These are phyloP conservation scores for Mylabris sibirica DNA, from an alignment of 2,888 invertebrate species.

Conservation along the genomic window DNA sequence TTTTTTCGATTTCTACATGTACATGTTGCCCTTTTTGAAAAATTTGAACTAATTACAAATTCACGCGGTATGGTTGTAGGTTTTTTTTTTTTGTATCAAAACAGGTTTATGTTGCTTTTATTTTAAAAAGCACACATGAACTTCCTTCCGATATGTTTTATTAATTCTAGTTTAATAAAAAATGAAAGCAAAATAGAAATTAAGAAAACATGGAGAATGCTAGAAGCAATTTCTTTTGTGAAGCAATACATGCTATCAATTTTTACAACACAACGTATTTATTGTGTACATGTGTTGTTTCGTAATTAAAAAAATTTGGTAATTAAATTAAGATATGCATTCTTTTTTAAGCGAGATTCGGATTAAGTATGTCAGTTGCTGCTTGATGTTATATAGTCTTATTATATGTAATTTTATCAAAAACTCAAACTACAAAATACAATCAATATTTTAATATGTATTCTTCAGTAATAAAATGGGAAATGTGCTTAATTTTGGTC, in stretches of 20 bases:
- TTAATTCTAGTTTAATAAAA: neutral
- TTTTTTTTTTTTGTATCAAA: conserved; percentile 5
- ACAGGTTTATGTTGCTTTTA: neutral
- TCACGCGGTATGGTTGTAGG: neutral
- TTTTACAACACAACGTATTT: neutral
- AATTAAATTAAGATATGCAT: conserved; percentile 4
- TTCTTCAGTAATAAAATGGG: conserved; percentile 20
- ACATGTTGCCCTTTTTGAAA: conserved; percentile 26
- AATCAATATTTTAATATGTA: conserved; percentile 18
- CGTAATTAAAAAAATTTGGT: neutral
- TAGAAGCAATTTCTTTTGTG: conserved; percentile 12
- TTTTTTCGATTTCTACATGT: conserved; percentile 16
- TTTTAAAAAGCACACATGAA: conserved; percentile 10
- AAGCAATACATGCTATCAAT: conserved; percentile 6
- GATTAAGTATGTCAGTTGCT: conserved; percentile 14
- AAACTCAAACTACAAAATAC: conserved; percentile 14
- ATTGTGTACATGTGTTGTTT: neutral
- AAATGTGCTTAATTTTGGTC: conserved; percentile 13
- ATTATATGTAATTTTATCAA: conserved; percentile 17
- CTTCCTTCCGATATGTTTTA: conserved; percentile 1
- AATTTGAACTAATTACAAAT: too few species aligned
- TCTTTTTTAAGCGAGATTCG: conserved; percentile 5
- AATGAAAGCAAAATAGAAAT: neutral
- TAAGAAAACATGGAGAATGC: conserved; percentile 1
- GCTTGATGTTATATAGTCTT: conserved; percentile 16